Base-by-base conservation (phyloP, 2,888 invertebrate species). In the Rhorus exstirpatorius region DNA sequence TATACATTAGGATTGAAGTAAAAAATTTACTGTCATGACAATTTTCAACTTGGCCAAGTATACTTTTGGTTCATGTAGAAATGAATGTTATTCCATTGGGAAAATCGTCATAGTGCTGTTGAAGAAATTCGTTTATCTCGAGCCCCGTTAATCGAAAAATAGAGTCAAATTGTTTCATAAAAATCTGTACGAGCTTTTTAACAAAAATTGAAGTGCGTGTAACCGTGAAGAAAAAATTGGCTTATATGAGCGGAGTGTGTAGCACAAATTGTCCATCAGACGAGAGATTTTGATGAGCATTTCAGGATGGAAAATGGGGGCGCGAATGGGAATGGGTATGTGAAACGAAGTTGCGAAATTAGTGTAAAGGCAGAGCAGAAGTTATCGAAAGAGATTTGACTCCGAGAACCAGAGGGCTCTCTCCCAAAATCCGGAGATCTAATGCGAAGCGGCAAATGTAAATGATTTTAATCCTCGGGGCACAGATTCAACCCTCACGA, bases 401-500 rank as follows among this genome's bases (percentile, higher is more conserved):
- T 53, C 21, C 31, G 26, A 8, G 24, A 44, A 35, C n/a, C 65
- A 44, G 44, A 44, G 49, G 26, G 49, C 70, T 8, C 44, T 61
- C 26, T 55, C 65, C 61, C 12, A 60, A 77, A 83, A 81, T 71
- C 46, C 21, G 46, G 55, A 51, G 51, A 55, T 72, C 71, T 74
- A 78, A 83, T 81, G 76, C 63, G 74, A 74, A 81, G 49, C 61
- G 78, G 58, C 72, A 68, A 84, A 85, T 85, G 84, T 81, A 84
- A 83, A 85, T 83, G 44, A 79, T 84, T 83, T 82, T 85, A 81
- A 85, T 85, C 65, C 67, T 21, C 49, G 51, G n/a, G 60, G 60
- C 21, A 31, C 55, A 21, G 19, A 38, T 35, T 60, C 75, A 8
- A 61, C 38, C 63, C 35, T 61, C 49, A 65, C 53, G 26, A 67